Evolutionary conservation across 2,888 invertebrate species (phyloP), one percentile per base, ranked within the genome.

Genomic region (Nymphalis c-album): DNA sequence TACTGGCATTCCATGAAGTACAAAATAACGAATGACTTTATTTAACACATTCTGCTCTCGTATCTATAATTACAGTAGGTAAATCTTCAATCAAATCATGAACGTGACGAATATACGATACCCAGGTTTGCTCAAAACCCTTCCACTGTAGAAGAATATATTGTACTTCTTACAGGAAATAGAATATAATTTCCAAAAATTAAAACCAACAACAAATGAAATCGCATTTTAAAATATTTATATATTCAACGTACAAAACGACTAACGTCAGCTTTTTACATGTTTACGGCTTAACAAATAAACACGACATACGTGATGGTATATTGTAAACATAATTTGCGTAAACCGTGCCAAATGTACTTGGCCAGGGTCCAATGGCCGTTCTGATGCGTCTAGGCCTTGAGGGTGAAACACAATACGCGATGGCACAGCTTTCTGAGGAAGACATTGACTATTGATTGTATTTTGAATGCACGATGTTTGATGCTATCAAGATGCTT

Each of bases 271-370:
- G 51, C 57, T 51, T 69, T 66, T 63, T 58, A 57, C 64, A 64
- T 63, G 60, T 71, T 66, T 69, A 68, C 66, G 63, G 65, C 35
- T 63, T 61, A 69, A 66, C 64, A 66, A 69, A 71, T 63, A 68
- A 63, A 58, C 40, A 66, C 63, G 50, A 20, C 51, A 20, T 63
- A 64, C 63, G 60, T 60, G 50, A 65, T 65, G 35, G 71, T 68
- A 61, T 71, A 80, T 80, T 81, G 83, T 81, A 83, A 85, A 85
- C 83, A 85, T 85, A 82, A 86, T 87, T 86, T 84, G 84, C 81
- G 78, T 84, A 70, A 74, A 72, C 70, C 71, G 74, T 79, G 86
- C 86, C 87, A 87, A 87, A 85, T 85, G 82, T 81, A 79, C 72
- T 82, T 83, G 87, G 87, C 78, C 1, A n/a, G 16, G 22, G 50